Base-by-base conservation (phyloP, 2,888 invertebrate species). In the Digitonthophagus gazella region DNA sequence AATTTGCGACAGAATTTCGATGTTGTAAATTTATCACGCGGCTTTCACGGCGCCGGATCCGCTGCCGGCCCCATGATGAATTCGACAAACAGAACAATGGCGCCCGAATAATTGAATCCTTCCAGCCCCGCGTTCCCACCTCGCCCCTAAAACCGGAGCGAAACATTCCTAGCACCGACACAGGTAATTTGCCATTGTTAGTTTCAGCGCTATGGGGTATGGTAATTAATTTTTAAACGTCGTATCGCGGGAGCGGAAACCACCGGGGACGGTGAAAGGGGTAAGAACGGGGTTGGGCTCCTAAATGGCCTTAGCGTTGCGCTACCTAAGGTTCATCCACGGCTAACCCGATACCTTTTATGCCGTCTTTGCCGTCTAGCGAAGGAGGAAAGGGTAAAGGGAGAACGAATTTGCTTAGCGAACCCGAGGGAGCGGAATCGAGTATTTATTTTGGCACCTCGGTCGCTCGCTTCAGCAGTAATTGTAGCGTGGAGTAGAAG, bases 11-110 rank as follows among this genome's bases (percentile, higher is more conserved):
- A 44, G 28, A 44, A 44, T 44, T 44, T 44, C 28, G 28, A 44
- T 44, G 28, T 44, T 44, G 28, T 44, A 44, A 44, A 44, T 44
- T 44, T 44, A 44, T 44, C 28, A 44, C 28, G 28, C 11, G 28
- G 28, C 28, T 44, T 44, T 44, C 28, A 44, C 28, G 28, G 28
- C 28, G 28, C 61, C 61, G 61, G 16, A n/a, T 57, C 18, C 18
- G 61, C 61, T n/a, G 61, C 18, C 6, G 4, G 16, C 16, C 5
- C 61, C n/a, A 61, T 61, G 61, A 61, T 19, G 61, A 20, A 61
- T 61, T 61, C 61, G 61, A 61, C 61, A 61, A 61, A 61, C 61
- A 61, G 61, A 61, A 61, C 61, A 61, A 61, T 19, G 61, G 61
- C 61, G 61, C 18, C 61, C 20, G 61, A 61, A 61, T 61, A 61